These are phyloP conservation scores for Stictocephala bisonia DNA, from an alignment of 2,888 invertebrate genomes.

Conservation along the genomic window DNA sequence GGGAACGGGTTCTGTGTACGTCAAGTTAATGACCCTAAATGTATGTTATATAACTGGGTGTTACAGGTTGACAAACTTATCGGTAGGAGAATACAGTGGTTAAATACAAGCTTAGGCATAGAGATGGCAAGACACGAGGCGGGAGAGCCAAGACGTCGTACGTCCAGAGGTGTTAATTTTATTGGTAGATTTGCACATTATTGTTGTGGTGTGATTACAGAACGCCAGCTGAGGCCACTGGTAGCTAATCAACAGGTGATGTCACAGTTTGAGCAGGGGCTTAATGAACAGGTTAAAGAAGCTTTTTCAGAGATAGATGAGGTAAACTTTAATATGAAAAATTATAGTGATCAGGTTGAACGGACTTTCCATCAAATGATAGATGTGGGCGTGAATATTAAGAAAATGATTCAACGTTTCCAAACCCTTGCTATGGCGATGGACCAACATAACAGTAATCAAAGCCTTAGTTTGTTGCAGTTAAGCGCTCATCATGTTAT, in stretches of 20 bases:
- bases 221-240: neutral
- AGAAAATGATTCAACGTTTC: neutral
- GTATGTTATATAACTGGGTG: neutral
- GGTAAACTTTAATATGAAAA: neutral
- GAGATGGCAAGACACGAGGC: too few species aligned
- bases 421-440: neutral
- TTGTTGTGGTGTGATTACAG: neutral
- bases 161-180: too few species aligned
- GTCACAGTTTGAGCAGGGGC: neutral
- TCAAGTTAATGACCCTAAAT: neutral
- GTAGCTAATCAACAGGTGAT: neutral
- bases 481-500: conserved; percentile 3
- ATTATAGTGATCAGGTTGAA: neutral
- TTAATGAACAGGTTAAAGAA: neutral
- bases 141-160: too few species aligned
- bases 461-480: conserved; percentile 4
- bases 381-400: neutral
- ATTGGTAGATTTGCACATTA: too few species aligned
- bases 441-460: neutral
- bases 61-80: neutral
- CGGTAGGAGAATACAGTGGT: too few species aligned
- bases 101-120: too few species aligned
- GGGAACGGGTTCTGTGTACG: neutral
- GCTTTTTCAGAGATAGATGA: neutral
- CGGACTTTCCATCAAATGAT: neutral